Evolutionary conservation across 2,888 invertebrate species (phyloP).

Genomic region (Drosophila fulvimacula): DNA sequence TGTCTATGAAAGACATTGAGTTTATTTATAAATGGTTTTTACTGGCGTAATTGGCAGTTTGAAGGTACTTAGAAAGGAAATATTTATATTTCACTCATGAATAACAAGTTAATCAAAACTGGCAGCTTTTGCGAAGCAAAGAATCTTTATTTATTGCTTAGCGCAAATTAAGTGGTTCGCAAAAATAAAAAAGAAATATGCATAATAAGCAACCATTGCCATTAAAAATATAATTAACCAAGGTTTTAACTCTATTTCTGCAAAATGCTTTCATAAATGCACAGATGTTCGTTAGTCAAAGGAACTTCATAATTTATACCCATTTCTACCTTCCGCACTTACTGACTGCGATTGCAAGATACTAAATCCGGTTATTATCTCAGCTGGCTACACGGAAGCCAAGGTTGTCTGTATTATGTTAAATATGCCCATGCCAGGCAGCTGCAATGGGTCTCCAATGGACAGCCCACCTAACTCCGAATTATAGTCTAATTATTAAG

Average conservation of each 20-base stretch:
- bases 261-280: background rate
- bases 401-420: slow-evolving; percentile 39
- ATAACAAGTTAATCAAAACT: background rate
- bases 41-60: background rate
- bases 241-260: background rate
- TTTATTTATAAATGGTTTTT: background rate
- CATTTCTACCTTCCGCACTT: background rate
- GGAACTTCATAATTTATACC: too few relatives aligned
- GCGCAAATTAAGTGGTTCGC: too few relatives aligned
- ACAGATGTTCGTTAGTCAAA: too few relatives aligned
- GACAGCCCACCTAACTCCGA: slow-evolving; percentile 59
- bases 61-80: background rate
- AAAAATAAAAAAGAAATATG: background rate
- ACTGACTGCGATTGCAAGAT: slow-evolving; percentile 5
- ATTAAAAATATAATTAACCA: background rate
- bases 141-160: too few relatives aligned
- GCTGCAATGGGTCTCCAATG: background rate
- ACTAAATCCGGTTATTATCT: slow-evolving; percentile 22
- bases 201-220: too few relatives aligned
- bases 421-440: slow-evolving; percentile 45
- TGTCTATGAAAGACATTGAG: background rate
- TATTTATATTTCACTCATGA: background rate
- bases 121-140: background rate
- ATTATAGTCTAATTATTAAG: slow-evolving; percentile 61
- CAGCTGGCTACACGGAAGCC: slow-evolving; percentile 6